A percentile compares a stretch with the other conserved stretches of the same genome.
Conservation (phyloP, 2,113 vertebrate genomes). For the Rhombomys opimus region DNA sequence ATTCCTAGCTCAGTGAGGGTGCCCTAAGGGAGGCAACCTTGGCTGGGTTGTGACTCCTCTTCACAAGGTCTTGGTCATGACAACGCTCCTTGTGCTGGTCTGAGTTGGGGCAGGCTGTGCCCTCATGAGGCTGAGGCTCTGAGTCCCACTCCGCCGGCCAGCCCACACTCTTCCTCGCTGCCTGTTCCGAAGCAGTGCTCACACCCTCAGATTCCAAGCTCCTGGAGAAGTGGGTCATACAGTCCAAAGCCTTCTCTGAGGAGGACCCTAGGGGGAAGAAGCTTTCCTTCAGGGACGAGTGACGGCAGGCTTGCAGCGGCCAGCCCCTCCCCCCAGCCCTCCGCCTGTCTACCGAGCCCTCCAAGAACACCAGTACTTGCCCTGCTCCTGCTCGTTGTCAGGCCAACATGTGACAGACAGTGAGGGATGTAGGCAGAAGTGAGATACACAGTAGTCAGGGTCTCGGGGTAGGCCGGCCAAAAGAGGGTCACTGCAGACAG, state of each 20-base stretch:
- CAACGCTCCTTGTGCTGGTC: neutral
- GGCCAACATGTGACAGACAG: neutral
- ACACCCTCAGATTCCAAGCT: neutral
- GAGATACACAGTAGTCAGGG: constrained; percentile 26
- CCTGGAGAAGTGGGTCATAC: constrained; percentile 17
- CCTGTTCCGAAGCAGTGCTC: neutral
- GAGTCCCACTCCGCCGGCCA: neutral
- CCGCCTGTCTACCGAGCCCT: neutral
- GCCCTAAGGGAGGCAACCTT: constrained; percentile 44
- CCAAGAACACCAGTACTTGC: constrained; percentile 49
- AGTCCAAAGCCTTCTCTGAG: constrained; percentile 55
- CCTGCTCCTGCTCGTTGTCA: constrained; percentile 30
- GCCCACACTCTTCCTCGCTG: neutral
- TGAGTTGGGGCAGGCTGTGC: neutral
- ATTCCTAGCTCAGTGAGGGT: neutral
- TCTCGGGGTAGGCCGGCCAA: constrained; percentile 73
- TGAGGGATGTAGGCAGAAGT: neutral
- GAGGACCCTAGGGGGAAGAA: neutral
- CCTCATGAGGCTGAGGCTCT: neutral
- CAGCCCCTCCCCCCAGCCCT: neutral
- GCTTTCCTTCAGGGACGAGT: neutral
- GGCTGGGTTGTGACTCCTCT: neutral
- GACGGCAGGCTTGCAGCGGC: neutral
- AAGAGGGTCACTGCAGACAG: constrained; percentile 69
- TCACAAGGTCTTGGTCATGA: constrained; percentile 60